Percentiles rank a stretch among this genome's conserved stretches.
Conservation (phyloP, 2,797 vertebrate species). For the Arnoldichthys spilopterus region DNA sequence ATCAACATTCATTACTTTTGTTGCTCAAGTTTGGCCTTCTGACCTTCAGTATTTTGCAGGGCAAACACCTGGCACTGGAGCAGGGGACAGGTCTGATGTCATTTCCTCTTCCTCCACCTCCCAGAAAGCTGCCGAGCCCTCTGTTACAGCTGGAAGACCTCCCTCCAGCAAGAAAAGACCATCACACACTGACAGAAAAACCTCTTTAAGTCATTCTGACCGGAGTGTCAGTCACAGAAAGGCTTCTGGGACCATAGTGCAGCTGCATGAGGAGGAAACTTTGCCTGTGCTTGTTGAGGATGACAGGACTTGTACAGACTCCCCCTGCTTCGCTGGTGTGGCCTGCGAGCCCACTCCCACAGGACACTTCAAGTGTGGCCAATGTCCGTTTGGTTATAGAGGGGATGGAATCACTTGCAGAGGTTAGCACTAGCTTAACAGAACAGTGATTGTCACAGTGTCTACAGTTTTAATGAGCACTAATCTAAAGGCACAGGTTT, state of each 20-base stretch:
- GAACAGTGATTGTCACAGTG: too few relatives aligned
- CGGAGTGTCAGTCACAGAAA: constrained; percentile 35
- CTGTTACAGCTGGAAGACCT: constrained; percentile 55
- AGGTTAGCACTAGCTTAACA: constrained; percentile 70
- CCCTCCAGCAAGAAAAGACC: constrained; percentile 43
- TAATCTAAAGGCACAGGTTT: neutral
- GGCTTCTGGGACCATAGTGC: neutral
- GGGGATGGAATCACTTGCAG: constrained; percentile 84
- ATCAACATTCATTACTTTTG: neutral
- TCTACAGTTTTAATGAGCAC: neutral
- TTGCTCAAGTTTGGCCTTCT: constrained; percentile 68
- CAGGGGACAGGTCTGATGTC: constrained; percentile 52
- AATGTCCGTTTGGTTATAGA: constrained; percentile 83
- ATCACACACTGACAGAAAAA: constrained; percentile 54
- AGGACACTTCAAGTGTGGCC: constrained; percentile 78
- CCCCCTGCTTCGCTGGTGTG: constrained; percentile 84
- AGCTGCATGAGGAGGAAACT: constrained; percentile 7
- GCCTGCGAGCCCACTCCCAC: constrained; percentile 74
- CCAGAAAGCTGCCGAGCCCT: constrained; percentile 53
- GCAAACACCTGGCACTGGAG: constrained; percentile 51
- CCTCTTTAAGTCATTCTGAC: constrained; percentile 43
- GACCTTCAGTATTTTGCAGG: constrained; percentile 76
- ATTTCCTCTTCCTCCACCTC: constrained; percentile 48
- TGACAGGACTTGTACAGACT: constrained; percentile 72
- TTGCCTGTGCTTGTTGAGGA: constrained; percentile 6